A percentile compares a stretch with the other conserved stretches of the same genome.
Conservation (phyloP, 2,888 invertebrate species). For the Actias luna region DNA sequence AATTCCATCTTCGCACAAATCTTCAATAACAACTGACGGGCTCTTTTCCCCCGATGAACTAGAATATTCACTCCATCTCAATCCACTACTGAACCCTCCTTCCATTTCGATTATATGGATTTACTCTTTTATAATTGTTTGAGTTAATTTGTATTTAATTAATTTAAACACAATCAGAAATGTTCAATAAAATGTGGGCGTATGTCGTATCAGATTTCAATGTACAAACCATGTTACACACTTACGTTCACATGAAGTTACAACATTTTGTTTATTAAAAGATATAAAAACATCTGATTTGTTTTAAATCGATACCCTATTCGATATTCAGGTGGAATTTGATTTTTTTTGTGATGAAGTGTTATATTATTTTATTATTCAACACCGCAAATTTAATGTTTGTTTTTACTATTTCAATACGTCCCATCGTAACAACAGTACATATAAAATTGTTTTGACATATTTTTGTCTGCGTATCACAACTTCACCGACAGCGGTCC, state of each 20-base stretch:
- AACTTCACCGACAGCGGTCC: conserved; percentile 36
- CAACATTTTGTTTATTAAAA: conserved; percentile 9
- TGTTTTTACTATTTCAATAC: conserved; percentile 8
- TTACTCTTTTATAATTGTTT: not conserved
- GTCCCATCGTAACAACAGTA: not conserved
- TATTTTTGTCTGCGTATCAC: conserved; percentile 44
- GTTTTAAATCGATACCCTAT: not conserved
- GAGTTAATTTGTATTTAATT: not conserved
- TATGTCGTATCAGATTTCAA: conserved; percentile 61
- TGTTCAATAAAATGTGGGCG: conserved; percentile 58
- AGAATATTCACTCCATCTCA: conserved; percentile 59
- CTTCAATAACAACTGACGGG: conserved; percentile 47
- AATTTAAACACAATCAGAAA: conserved; percentile 32
- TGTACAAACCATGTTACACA: conserved; percentile 49
- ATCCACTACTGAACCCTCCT: conserved; percentile 54
- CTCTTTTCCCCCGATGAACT: conserved; percentile 41
- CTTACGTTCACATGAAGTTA: conserved; percentile 22
- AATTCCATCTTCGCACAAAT: conserved; percentile 44
- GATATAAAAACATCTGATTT: not conserved
- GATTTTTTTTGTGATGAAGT: not conserved
- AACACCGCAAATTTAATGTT: not conserved
- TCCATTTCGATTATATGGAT: conserved; percentile 60
- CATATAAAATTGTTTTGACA: conserved; percentile 44
- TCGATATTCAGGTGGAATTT: not conserved
- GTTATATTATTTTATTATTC: not conserved